These are phyloP conservation scores for Pachyramphus minor DNA, from an alignment of 2,113 vertebrate genomes.

Conservation along the genomic window DNA sequence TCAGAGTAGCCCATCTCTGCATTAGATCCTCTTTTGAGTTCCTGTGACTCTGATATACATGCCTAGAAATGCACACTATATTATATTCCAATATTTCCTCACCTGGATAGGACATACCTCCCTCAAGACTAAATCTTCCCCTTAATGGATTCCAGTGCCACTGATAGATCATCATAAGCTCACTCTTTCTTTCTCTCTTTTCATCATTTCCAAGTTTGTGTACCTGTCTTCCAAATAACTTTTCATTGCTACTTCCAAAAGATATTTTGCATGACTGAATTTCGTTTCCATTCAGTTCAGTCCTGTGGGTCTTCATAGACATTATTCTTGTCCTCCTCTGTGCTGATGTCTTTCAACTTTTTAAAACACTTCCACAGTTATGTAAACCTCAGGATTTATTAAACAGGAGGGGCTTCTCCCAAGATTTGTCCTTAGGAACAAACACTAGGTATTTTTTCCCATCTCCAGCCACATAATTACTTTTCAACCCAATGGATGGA, in stretches of 20 bases:
- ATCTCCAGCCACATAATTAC: background rate
- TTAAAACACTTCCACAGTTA: background rate
- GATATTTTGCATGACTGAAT: background rate
- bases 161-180: background rate
- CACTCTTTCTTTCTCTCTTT: background rate
- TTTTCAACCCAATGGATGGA: background rate
- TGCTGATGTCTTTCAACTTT: background rate
- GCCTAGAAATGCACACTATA: background rate
- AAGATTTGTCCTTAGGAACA: background rate
- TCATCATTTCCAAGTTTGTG: background rate
- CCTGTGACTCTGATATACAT: background rate
- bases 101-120: too few species aligned
- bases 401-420: background rate
- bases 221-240: background rate
- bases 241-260: background rate
- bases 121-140: background rate
- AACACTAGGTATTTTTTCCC: background rate
- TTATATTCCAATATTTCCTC: background rate
- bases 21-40: background rate
- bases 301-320: background rate
- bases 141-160: background rate
- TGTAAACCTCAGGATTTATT: background rate
- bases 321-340: background rate
- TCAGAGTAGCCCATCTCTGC: background rate
- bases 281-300: background rate